Conservation (phyloP, 2,113 vertebrate genomes). For the Prietella phreatophila region DNA sequence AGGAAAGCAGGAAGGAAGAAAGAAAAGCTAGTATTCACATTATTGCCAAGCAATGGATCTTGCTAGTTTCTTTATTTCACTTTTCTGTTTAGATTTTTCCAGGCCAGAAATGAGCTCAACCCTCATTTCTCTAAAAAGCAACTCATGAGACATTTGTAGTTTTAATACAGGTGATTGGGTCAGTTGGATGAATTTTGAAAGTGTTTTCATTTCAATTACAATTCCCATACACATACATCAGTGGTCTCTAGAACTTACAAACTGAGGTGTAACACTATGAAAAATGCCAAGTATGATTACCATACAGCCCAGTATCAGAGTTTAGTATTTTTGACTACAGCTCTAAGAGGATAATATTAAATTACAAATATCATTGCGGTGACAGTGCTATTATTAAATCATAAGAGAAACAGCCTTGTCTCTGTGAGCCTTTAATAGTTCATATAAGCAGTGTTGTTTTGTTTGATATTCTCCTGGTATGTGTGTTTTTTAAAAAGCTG, state of each 20-base stretch:
- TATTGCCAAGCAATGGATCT: not conserved
- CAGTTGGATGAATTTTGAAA: not conserved
- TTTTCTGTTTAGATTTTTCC: not conserved
- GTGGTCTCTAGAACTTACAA: not conserved
- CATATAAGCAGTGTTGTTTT: not conserved
- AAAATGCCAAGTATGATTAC: not conserved
- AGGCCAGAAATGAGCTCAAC: not conserved
- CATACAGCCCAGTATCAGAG: not conserved
- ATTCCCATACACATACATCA: not conserved
- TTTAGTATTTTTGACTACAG: not conserved
- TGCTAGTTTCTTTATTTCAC: not conserved
- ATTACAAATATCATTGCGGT: not conserved
- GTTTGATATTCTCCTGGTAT: not conserved
- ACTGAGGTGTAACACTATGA: not conserved
- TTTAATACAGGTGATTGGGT: not conserved
- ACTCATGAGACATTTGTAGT: not conserved
- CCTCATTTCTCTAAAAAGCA: not conserved
- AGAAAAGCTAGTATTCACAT: not conserved
- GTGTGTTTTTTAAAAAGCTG: not conserved
- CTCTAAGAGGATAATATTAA: not conserved
- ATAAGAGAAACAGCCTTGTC: not conserved
- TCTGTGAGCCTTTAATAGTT: too few relatives aligned
- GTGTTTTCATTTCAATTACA: not conserved
- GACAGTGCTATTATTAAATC: not conserved
- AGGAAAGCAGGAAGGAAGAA: too few relatives aligned